Evolutionary conservation across 2,888 invertebrate species (phyloP), one percentile per base, ranked within the genome.

Genomic region (Xestia sexstrigata): DNA sequence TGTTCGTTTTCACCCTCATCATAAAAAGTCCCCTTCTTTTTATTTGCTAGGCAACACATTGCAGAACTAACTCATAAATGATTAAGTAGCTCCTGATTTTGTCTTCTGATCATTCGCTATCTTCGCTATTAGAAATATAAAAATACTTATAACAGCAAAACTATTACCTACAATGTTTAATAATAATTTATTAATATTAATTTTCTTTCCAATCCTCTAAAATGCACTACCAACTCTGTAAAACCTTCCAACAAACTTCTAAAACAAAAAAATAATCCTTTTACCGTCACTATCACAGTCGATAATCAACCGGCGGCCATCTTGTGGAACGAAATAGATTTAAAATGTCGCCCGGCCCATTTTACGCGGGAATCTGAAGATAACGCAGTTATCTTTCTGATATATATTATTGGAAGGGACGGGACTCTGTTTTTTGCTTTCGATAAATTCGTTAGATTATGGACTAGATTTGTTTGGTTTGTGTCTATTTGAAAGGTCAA

Each of bases 251-350:
- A 72, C 17, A 68, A 62, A 60, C n/a, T 71, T 62, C n/a, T 39
- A 74, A 74, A 65, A 77, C 49, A 73, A 45, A 69, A 85, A 90
- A 86, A 42, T 0, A 65, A 81, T 72, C 79, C 68, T 83, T 84
- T 84, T 70, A 72, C 83, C 68, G 63, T 70, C 78, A 79, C 84
- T 87, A 86, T 88, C 86, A 78, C 85, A 71, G 76, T 70, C 65
- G 80, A 87, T 82, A 88, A 91, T 89, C 89, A 87, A 84, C 74
- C 65, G 86, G 87, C 87, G 62, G 84, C 86, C 88, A 86, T 89
- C 86, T 92, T 89, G 85, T 68, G 67, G 74, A 83, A 60, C 63
- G 82, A 86, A 92, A 91, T 92, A 90, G 89, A 91, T 91, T 92
- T 89, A 87, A 90, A 90, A 87, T 80, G 87, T 84, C 88, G 55